A percentile compares a stretch with the other conserved stretches of the same genome.
Conservation (phyloP, 2,113 vertebrate species). For the Arizona elegans region DNA sequence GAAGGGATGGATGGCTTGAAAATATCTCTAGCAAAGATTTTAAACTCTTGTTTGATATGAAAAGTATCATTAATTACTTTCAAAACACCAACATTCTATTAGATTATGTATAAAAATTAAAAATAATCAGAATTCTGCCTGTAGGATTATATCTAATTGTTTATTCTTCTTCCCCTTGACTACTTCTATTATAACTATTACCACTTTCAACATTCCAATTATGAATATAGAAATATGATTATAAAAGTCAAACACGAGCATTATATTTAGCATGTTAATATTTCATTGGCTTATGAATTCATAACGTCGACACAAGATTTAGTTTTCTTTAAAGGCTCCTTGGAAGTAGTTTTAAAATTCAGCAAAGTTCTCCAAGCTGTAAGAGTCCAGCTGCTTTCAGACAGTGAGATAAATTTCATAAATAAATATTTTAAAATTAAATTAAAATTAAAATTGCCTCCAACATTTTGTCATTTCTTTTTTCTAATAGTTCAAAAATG, state of each 20-base stretch:
- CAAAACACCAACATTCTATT: not conserved
- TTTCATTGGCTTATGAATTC: not conserved
- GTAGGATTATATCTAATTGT: not conserved
- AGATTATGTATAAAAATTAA: not conserved
- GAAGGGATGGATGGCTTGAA: not conserved
- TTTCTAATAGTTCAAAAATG: not conserved
- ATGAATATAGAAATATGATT: not conserved
- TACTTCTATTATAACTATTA: not conserved
- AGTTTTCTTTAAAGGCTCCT: not conserved
- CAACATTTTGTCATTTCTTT: not conserved
- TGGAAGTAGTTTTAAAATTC: not conserved
- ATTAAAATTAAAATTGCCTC: not conserved
- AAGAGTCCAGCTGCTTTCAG: not conserved
- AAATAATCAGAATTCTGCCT: not conserved
- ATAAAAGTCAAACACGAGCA: not conserved
- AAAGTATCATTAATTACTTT: not conserved
- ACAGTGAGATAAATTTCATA: not conserved
- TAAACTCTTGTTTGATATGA: not conserved
- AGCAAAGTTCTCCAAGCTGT: not conserved
- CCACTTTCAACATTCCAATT: not conserved
- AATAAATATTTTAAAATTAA: not conserved
- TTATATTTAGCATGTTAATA: not conserved
- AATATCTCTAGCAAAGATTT: not conserved
- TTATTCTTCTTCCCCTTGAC: not conserved
- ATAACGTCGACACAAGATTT: not conserved